phyloP scores from a whole-genome alignment of 2,113 vertebrate genomes.

The Empidonax alnorum region DNA sequence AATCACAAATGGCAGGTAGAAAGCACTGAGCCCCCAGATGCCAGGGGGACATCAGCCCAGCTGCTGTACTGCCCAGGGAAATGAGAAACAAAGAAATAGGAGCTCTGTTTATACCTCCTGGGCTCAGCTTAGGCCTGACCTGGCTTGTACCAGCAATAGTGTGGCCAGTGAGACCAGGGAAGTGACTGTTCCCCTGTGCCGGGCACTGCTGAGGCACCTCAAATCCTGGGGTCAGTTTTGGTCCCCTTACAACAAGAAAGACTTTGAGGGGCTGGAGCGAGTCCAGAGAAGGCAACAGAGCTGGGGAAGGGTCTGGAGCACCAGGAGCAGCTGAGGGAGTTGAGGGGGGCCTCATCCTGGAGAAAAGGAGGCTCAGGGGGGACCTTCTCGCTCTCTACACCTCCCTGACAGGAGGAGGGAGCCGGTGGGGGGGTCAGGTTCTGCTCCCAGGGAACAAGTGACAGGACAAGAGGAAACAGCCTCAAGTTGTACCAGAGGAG shows the following conservation, averaged over 20 bases:
- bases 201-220: too few species aligned
- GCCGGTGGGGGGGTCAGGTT: fast-evolving
- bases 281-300: fast-evolving
- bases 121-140: background rate
- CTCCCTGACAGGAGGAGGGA: background rate
- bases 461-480: fast-evolving
- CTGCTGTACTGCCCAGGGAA: background rate
- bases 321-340: background rate
- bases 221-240: background rate
- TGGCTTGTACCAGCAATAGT: background rate
- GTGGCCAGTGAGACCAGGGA: background rate
- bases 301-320: background rate
- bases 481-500: background rate
- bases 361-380: background rate
- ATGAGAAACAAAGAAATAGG: background rate
- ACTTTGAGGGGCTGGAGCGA: fast-evolving
- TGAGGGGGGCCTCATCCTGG: background rate
- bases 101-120: background rate
- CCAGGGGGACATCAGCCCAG: background rate
- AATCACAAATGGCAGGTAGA: background rate
- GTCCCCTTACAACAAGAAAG: fast-evolving
- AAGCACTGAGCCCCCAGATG: background rate
- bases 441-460: background rate
- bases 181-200: background rate
- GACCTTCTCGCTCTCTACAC: background rate